phyloP scores from a whole-genome alignment of 2,888 invertebrate species.

The Odontocerum albicorne region DNA sequence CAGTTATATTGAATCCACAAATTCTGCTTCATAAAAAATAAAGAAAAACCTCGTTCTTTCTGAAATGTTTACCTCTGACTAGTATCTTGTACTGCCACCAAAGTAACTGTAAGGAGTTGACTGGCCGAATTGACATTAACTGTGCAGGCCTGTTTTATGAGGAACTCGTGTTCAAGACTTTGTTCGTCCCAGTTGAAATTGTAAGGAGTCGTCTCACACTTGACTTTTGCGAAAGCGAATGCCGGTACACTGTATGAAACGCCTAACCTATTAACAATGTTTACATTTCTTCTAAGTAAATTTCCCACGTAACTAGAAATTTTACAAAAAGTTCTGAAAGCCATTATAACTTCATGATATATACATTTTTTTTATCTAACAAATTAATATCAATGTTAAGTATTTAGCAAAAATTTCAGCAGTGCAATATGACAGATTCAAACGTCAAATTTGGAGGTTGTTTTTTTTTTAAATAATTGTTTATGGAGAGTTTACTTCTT shows the following conservation, averaged over 20 bases:
- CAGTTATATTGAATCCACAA: no score
- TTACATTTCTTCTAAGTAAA: not conserved
- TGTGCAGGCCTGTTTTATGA: conserved; percentile 58
- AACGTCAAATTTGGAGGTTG: no score
- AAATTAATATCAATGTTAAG: no score
- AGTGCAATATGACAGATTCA: no score
- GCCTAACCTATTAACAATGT: not conserved
- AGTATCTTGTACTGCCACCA: conserved; percentile 58
- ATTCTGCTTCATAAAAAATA: no score
- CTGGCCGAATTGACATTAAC: conserved; percentile 58
- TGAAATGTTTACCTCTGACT: conserved; percentile 49
- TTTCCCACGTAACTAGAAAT: not conserved
- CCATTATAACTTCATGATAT: conserved; percentile 12
- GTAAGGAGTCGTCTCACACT: conserved; percentile 24
- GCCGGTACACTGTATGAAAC: conserved; percentile 9
- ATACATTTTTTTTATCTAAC: no score
- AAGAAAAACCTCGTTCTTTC: no score
- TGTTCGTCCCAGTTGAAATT: conserved; percentile 41
- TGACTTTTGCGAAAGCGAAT: conserved; percentile 9
- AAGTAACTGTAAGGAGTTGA: conserved; percentile 55
- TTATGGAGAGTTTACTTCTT: no score
- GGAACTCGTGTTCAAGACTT: conserved; percentile 53
- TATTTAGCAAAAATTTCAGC: no score
- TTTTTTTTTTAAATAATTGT: no score
- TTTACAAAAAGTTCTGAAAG: conserved; percentile 9